phyloP scores from a whole-genome alignment of 2,888 invertebrate genomes.

The Harmothoe impar region DNA sequence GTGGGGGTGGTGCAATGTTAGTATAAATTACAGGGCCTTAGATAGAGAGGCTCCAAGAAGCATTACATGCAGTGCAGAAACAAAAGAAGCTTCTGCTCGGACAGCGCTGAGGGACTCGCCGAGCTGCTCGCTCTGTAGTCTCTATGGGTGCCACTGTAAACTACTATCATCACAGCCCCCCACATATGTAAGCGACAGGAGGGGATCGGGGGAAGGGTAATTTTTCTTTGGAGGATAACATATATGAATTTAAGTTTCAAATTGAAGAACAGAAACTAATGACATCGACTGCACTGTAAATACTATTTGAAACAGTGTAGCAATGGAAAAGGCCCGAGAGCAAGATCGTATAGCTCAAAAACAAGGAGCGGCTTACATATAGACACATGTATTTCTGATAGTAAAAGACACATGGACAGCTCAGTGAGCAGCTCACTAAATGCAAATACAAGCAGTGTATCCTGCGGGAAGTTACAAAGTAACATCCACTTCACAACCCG shows the following conservation, averaged over 20 bases:
- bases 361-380: slow-evolving; percentile 12
- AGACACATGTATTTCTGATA: neutral
- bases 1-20: neutral
- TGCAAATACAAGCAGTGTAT: slow-evolving; percentile 21
- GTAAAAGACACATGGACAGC: slow-evolving; percentile 21
- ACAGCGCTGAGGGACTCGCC: neutral
- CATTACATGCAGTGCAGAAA: neutral
- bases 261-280: slow-evolving; percentile 42
- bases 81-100: slow-evolving; percentile 8
- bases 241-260: slow-evolving; percentile 13
- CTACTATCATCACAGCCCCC: neutral
- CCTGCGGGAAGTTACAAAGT: slow-evolving; percentile 32
- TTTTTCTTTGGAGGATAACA: slow-evolving; percentile 17
- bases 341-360: slow-evolving; percentile 45
- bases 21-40: slow-evolving; percentile 6
- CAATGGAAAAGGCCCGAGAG: slow-evolving; percentile 5
- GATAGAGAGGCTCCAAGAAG: neutral
- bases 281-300: slow-evolving; percentile 17
- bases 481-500: neutral
- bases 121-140: neutral
- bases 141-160: neutral
- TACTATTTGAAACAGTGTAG: slow-evolving; percentile 12
- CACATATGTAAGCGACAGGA: neutral
- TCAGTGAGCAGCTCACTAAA: slow-evolving; percentile 45
- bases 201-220: neutral